Evolutionary conservation across 1,140 invertebrate genomes (phyloP).

Genomic region (Drepana arcuata): DNA sequence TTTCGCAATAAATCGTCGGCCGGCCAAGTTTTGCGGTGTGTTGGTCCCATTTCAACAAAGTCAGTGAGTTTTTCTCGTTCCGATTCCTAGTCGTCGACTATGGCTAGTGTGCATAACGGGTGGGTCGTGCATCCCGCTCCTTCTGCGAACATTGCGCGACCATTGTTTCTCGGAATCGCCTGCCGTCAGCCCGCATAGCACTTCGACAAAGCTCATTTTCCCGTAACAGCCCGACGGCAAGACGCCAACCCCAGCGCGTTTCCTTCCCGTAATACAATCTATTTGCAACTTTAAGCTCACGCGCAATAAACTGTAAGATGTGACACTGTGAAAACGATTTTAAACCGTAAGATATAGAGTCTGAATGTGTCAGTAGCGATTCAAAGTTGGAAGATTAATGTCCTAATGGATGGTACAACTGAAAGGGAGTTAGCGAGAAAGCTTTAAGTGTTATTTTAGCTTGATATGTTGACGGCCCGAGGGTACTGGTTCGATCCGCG

Average conservation of each 20-base stretch:
- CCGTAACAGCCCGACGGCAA: slow-evolving; percentile 27
- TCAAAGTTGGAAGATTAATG: slow-evolving; percentile 32
- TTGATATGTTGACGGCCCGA: slow-evolving; percentile 18
- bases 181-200: slow-evolving; percentile 48
- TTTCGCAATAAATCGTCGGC: slow-evolving; percentile 42
- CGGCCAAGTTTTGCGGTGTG: slow-evolving; percentile 24
- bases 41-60: slow-evolving; percentile 52
- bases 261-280: slow-evolving; percentile 40
- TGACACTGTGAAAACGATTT: slow-evolving; percentile 44
- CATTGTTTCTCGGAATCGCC: slow-evolving; percentile 62
- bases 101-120: slow-evolving; percentile 47
- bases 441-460: slow-evolving; percentile 40
- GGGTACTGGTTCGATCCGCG: slow-evolving; percentile 50
- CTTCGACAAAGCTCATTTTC: slow-evolving; percentile 36
- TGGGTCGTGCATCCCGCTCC: slow-evolving; percentile 36
- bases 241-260: slow-evolving; percentile 46
- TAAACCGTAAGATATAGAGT: slow-evolving; percentile 31
- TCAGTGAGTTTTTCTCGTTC: slow-evolving; percentile 52
- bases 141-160: slow-evolving; percentile 47
- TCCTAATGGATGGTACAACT: slow-evolving; percentile 29
- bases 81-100: slow-evolving; percentile 52
- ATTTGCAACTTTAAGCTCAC: slow-evolving; percentile 36
- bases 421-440: slow-evolving; percentile 26
- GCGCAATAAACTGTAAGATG: slow-evolving; percentile 6
- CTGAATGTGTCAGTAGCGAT: slow-evolving; percentile 22